Conservation (phyloP, 2,113 vertebrate species). For the Myotis davidii region DNA sequence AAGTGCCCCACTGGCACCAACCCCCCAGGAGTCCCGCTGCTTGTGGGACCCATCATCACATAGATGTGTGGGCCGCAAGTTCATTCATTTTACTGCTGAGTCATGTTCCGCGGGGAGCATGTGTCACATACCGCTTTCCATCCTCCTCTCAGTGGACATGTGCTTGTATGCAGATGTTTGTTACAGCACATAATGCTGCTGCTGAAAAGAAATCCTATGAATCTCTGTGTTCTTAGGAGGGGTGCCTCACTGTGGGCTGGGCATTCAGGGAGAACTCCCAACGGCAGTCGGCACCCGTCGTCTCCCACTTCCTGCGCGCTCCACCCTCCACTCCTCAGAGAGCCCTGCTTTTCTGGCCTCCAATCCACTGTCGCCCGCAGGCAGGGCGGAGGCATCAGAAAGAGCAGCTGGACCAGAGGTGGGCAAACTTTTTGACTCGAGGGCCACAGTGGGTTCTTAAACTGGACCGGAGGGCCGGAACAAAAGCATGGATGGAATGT, state of each 20-base stretch:
- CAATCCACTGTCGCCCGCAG: neutral
- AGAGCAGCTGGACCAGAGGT: neutral
- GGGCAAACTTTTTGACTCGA: too few species aligned
- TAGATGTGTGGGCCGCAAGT: too few species aligned
- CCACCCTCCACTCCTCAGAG: neutral
- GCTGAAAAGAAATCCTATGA: neutral
- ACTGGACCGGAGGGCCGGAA: too few species aligned
- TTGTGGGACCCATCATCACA: neutral
- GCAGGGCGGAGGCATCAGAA: neutral
- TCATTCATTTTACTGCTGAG: neutral
- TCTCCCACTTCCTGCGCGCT: neutral
- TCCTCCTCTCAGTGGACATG: neutral
- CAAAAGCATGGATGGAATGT: too few species aligned
- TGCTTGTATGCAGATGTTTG: neutral
- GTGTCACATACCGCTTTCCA: too few species aligned
- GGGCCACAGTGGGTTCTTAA: too few species aligned
- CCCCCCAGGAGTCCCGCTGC: neutral
- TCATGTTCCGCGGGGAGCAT: neutral
- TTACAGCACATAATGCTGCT: neutral
- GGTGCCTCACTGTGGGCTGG: neutral
- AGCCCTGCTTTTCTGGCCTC: neutral
- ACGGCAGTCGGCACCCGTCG: fast-evolving
- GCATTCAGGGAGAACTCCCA: neutral
- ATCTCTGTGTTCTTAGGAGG: neutral
- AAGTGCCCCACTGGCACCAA: neutral